Conservation (phyloP, 2,888 invertebrate genomes). For the Lasioglossum marginatum region DNA sequence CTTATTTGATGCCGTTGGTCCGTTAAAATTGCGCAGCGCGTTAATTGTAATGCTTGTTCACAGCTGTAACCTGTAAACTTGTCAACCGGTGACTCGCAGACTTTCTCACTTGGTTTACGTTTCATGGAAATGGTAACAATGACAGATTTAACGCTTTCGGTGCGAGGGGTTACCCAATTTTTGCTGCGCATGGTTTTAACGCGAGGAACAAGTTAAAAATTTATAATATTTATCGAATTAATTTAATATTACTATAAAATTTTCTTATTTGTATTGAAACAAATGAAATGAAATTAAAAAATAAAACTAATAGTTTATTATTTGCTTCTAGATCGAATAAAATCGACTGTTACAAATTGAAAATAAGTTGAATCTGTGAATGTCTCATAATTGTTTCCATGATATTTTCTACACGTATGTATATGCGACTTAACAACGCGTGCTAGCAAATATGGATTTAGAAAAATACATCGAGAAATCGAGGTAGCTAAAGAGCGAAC, state of each 20-base stretch:
- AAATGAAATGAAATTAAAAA: neutral
- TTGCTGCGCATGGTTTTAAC: neutral
- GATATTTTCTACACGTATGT: neutral
- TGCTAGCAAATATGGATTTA: neutral
- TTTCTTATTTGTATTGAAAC: neutral
- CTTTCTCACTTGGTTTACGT: slow-evolving; percentile 10
- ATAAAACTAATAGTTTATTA: too few species aligned
- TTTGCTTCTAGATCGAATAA: neutral
- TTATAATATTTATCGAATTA: neutral
- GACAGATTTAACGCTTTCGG: neutral
- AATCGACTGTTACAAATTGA: neutral
- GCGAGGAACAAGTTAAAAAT: neutral
- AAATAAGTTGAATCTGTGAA: neutral
- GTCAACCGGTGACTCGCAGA: slow-evolving; percentile 2
- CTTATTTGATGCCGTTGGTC: neutral
- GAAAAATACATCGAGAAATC: neutral
- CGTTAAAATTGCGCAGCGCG: neutral
- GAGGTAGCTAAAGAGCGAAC: neutral
- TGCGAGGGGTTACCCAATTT: neutral
- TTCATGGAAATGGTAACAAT: neutral
- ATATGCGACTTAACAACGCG: neutral
- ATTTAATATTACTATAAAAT: neutral
- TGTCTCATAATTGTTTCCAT: neutral
- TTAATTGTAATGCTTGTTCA: slow-evolving; percentile 1
- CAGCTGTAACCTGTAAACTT: neutral